Evolutionary conservation across 2,888 invertebrate genomes (phyloP).

Genomic region (Parnassius glacialis): DNA sequence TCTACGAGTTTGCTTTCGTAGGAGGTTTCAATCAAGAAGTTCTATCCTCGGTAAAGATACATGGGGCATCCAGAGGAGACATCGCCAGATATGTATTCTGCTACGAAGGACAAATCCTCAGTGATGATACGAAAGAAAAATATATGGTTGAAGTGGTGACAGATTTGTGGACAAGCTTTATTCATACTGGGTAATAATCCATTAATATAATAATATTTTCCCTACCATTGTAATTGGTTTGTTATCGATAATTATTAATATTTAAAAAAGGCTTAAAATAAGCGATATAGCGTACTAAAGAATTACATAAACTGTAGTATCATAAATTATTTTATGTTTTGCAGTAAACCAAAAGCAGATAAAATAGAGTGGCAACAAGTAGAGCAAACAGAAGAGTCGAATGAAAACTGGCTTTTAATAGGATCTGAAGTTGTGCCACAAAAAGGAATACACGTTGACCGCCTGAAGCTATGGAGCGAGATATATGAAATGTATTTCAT

Average conservation of each 20-base stretch:
- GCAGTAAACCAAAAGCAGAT: slow-evolving; percentile 47
- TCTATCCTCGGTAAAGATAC: slow-evolving; percentile 48
- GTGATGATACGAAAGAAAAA: slow-evolving; percentile 36
- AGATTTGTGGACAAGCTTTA: slow-evolving; percentile 68
- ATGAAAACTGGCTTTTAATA: slow-evolving; percentile 57
- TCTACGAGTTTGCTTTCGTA: slow-evolving; percentile 80
- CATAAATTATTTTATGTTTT: slow-evolving; percentile 27
- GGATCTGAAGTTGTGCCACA: slow-evolving; percentile 30
- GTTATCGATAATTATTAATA: no score
- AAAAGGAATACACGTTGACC: slow-evolving; percentile 47
- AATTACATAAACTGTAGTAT: no score
- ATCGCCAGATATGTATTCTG: slow-evolving; percentile 77
- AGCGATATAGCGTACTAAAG: no score
- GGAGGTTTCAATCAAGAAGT: slow-evolving; percentile 70
- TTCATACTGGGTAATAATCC: slow-evolving; percentile 72
- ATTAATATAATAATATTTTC: background rate
- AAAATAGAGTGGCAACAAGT: slow-evolving; percentile 47
- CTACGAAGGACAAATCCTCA: slow-evolving; percentile 36
- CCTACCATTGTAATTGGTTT: background rate
- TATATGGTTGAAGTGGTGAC: slow-evolving; percentile 44
- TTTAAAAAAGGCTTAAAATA: no score
- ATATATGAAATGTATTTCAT: slow-evolving; percentile 58
- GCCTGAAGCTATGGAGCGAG: slow-evolving; percentile 55
- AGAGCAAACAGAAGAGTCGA: slow-evolving; percentile 31
- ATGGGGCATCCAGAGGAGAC: slow-evolving; percentile 78